Conservation (phyloP, 1,140 invertebrate genomes). For the Stegodyphus dumicola region DNA sequence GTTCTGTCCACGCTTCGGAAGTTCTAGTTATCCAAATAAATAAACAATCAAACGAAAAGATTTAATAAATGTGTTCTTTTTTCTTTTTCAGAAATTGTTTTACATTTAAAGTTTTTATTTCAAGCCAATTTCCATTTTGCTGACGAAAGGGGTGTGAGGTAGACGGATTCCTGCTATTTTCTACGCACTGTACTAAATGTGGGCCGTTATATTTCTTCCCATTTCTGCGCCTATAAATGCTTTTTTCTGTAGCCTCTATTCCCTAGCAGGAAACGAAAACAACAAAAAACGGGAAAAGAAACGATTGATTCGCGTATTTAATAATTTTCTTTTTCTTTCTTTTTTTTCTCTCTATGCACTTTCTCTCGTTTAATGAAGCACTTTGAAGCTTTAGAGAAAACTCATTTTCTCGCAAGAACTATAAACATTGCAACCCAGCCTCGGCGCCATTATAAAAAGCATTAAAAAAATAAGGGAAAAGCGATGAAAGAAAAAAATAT, state of each 20-base stretch:
- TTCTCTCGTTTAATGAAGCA: constrained; percentile 58
- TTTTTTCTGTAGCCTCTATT: constrained; percentile 28
- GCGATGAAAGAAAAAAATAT: constrained; percentile 31
- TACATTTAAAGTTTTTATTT: no score
- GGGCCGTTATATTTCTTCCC: constrained; percentile 34
- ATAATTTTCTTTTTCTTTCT: constrained; percentile 51
- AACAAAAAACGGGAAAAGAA: constrained; percentile 11
- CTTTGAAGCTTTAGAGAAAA: constrained; percentile 58
- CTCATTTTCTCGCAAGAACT: constrained; percentile 56
- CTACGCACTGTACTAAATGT: constrained; percentile 4
- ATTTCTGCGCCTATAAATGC: constrained; percentile 47
- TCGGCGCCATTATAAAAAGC: constrained; percentile 59
- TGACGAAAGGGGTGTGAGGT: no score
- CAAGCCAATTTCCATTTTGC: no score
- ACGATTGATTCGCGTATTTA: constrained; percentile 61
- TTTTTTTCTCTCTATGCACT: constrained; percentile 44
- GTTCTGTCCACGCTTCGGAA: no score
- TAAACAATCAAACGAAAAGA: no score
- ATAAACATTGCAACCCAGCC: constrained; percentile 51
- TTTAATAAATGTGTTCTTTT: no score
- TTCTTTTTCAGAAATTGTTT: no score
- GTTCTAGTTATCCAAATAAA: no score
- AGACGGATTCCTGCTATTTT: no score
- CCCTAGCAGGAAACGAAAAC: not conserved
- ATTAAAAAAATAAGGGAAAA: constrained; percentile 56